phyloP scores from a whole-genome alignment of 2,113 vertebrate genomes.

The Triplophysa rosa region DNA sequence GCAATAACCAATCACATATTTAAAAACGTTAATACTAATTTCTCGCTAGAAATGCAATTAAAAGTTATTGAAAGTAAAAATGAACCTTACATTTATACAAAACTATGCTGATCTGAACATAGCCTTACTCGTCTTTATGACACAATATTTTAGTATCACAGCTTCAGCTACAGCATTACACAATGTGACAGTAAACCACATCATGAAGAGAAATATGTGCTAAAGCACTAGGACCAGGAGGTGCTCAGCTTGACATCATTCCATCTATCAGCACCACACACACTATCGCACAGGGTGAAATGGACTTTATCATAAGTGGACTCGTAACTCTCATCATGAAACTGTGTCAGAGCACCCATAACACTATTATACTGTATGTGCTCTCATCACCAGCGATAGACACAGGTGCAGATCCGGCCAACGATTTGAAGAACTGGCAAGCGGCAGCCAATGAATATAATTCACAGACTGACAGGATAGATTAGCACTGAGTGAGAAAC shows the following conservation, averaged over 20 bases:
- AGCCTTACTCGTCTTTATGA: neutral
- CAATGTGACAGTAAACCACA: neutral
- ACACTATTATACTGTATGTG: slow-evolving; percentile 17
- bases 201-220: neutral
- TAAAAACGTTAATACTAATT: no score
- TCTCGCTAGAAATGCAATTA: no score
- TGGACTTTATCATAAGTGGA: slow-evolving; percentile 1
- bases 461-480: slow-evolving; percentile 54
- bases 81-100: no score
- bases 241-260: neutral
- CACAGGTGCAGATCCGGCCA: slow-evolving; percentile 10
- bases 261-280: slow-evolving; percentile 11
- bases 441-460: slow-evolving; percentile 37
- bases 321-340: slow-evolving; percentile 17
- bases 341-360: neutral
- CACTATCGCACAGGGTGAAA: neutral
- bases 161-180: neutral
- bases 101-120: neutral
- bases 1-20: no score
- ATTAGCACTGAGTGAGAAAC: slow-evolving; percentile 28
- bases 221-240: neutral
- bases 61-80: no score
- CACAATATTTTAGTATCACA: neutral
- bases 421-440: slow-evolving; percentile 2
- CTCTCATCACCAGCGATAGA: slow-evolving; percentile 9